Evolutionary conservation across 2,888 invertebrate genomes (phyloP), one percentile per base, ranked within the genome.

Genomic region (Euzophera pinguis): DNA sequence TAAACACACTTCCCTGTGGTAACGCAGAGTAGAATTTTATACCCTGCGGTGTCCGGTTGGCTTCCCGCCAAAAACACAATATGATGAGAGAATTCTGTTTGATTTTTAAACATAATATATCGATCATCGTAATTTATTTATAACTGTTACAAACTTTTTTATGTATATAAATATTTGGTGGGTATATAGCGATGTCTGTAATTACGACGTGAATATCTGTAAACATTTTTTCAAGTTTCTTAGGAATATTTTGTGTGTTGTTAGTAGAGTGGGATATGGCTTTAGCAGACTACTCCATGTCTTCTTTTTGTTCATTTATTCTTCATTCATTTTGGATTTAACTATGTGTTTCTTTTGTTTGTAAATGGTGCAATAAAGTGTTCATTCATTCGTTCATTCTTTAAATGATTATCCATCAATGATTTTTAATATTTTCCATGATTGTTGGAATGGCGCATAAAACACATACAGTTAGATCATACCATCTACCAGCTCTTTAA

Each of bases 121-220:
- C 50, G 52, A 52, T 55, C 52, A 55, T 34, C 41, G 38, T 39
- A 41, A 47, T 52, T 52, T 55, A 55, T 55, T 55, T 50, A 49
- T 55, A 50, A 42, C 50, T 42, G 22, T 32, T 41, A 41, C 39
- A 16, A 45, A 16, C 45, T 16, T 50, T 49, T 50, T 50, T 50
- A 50, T 50, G 29, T 50, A 16, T 12, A 10, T 41, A 50, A 50
- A 50, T 50, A 41, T 50, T 50, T 50, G 14, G 27, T 3, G 38
- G 32, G 48, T 49, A 49, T 39, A 50, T 50, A 9, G 27, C 9
- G 9, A n/a, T 41, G 29, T 50, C 39, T 41, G 29, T 50, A 50
- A 50, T 50, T 39, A 50, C 37, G 13, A 8, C 22, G 5, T 1
- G 39, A n/a, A 38, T 16, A 27, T 13, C 27, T 27, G 48, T 14